Conservation (phyloP, 2,888 invertebrate species). For the Colletes collaris region DNA sequence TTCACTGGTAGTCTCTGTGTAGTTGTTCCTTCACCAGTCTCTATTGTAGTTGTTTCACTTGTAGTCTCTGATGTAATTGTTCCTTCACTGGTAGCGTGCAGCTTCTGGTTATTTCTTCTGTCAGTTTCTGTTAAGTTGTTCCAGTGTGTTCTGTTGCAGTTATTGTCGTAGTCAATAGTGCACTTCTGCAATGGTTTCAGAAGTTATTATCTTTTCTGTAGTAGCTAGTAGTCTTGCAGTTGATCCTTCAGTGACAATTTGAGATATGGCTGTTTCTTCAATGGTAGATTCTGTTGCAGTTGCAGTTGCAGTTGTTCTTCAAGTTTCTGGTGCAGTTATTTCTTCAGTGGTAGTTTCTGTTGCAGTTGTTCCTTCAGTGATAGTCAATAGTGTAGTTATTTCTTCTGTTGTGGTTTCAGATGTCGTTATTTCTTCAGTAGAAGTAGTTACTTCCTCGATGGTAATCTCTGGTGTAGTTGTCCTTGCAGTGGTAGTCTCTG, state of each 20-base stretch:
- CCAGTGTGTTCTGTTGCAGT: background rate
- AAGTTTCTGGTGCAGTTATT: background rate
- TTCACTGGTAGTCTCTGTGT: slow-evolving; percentile 6
- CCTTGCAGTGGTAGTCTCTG: no score
- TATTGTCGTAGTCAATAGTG: background rate
- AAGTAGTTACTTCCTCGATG: background rate
- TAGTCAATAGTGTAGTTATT: background rate
- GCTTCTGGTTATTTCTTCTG: background rate
- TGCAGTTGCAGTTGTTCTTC: slow-evolving; percentile 56
- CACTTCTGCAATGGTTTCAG: no score
- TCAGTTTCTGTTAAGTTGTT: background rate
- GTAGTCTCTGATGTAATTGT: no score
- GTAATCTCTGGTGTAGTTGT: background rate
- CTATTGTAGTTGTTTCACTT: no score
- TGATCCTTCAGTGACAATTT: background rate
- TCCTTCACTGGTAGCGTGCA: slow-evolving; percentile 30
- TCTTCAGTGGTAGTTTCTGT: slow-evolving; percentile 12
- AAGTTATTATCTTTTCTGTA: no score
- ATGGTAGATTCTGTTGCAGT: background rate
- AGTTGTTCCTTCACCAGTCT: background rate
- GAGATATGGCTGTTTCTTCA: no score
- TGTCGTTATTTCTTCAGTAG: background rate
- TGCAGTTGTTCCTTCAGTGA: background rate
- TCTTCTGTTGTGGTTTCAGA: background rate
- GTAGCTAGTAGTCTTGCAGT: background rate